These are phyloP conservation scores for Dysdera silvatica DNA, from an alignment of 1,140 invertebrate species.

Conservation along the genomic window DNA sequence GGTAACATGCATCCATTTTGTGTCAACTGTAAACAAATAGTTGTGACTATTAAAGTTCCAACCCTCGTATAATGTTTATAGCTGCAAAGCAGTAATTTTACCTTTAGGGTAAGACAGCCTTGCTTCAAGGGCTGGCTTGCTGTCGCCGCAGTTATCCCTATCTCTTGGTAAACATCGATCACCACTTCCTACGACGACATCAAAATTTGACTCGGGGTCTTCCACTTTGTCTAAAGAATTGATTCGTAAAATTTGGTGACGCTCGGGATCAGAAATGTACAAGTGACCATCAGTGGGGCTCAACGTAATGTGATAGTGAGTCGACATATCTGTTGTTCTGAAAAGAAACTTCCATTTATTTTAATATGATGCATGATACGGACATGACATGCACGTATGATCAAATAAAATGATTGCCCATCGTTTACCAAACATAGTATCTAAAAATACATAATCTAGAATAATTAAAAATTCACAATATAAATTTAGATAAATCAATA, in stretches of 20 bases:
- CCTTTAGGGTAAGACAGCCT: slow-evolving; percentile 92
- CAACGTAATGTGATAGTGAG: slow-evolving; percentile 89
- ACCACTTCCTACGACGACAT: slow-evolving; percentile 64
- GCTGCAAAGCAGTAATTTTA: too few species aligned
- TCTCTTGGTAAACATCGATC: slow-evolving; percentile 88
- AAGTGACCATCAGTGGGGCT: slow-evolving; percentile 84
- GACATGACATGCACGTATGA: too few species aligned
- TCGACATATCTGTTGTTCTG: slow-evolving; percentile 83
- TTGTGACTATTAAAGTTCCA: too few species aligned
- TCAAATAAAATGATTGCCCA: too few species aligned
- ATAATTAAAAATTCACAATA: too few species aligned
- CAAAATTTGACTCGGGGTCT: slow-evolving; percentile 34
- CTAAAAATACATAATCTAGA: too few species aligned
- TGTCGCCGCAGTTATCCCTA: slow-evolving; percentile 89
- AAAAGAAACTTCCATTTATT: slow-evolving; percentile 14
- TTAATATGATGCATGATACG: too few species aligned
- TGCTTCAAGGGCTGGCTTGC: slow-evolving; percentile 78
- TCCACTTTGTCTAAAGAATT: slow-evolving; percentile 51
- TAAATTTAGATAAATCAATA: too few species aligned
- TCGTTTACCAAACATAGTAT: too few species aligned
- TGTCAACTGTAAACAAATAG: too few species aligned
- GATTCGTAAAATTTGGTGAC: slow-evolving; percentile 83
- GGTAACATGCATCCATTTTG: too few species aligned
- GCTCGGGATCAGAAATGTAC: slow-evolving; percentile 90
- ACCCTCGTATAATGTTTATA: too few species aligned